A percentile compares a stretch with the other conserved stretches of the same genome.
phyloP scores from a whole-genome alignment of 2,888 invertebrate genomes.

The Brachyptera putata region DNA sequence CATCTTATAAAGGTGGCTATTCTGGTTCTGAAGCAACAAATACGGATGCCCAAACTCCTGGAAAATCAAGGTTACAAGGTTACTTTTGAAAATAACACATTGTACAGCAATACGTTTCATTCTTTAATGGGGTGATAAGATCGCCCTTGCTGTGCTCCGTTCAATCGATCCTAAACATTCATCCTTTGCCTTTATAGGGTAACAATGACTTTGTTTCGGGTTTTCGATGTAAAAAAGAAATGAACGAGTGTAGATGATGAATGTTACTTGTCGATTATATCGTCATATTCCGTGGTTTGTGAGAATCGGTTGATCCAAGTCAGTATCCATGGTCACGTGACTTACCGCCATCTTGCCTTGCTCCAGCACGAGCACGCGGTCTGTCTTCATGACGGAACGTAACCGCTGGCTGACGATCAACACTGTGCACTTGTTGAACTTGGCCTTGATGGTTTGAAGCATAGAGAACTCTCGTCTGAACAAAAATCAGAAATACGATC shows the following conservation, averaged over 20 bases:
- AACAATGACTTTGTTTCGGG: no score
- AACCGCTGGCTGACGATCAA: slow-evolving; percentile 23
- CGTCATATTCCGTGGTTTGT: background rate
- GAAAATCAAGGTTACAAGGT: no score
- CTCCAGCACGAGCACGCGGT: slow-evolving; percentile 24
- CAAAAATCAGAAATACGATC: no score
- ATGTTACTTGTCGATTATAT: no score
- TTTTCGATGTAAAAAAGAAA: no score
- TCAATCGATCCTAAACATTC: no score
- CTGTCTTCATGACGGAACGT: slow-evolving; percentile 26
- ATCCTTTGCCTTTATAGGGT: no score
- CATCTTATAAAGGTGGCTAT: slow-evolving; percentile 28
- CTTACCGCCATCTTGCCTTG: slow-evolving; percentile 28
- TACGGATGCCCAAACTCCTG: slow-evolving; percentile 26
- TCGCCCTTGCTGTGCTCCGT: no score
- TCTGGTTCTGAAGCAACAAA: slow-evolving; percentile 23
- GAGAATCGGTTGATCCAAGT: background rate
- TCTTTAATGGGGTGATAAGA: no score
- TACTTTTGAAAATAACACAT: no score
- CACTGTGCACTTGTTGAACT: slow-evolving; percentile 21
- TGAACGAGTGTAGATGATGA: no score
- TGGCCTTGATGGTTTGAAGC: slow-evolving; percentile 16
- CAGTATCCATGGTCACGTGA: background rate
- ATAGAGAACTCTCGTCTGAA: slow-evolving; percentile 14
- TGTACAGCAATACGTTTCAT: no score